Conservation (phyloP, 2,888 invertebrate species). For the Mesoligia furuncula region DNA sequence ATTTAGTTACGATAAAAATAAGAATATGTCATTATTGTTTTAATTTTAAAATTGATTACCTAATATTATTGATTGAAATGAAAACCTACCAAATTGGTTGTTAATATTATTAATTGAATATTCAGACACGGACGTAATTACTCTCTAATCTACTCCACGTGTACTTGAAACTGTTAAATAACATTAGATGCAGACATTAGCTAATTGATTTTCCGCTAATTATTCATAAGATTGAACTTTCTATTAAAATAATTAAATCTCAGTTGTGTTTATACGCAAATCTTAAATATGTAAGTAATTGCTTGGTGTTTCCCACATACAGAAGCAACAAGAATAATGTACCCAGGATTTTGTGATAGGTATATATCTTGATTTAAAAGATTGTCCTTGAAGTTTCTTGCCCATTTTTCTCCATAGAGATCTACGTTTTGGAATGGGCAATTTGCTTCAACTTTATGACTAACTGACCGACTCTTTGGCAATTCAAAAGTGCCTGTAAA, state of each 20-base stretch:
- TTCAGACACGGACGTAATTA: slow-evolving; percentile 33
- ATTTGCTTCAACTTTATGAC: too few species aligned
- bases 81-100: slow-evolving; percentile 21
- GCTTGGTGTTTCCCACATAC: not conserved
- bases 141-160: slow-evolving; percentile 33
- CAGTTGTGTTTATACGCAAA: too few species aligned
- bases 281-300: not conserved
- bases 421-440: too few species aligned
- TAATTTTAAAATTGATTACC: slow-evolving; percentile 27
- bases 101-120: slow-evolving; percentile 42
- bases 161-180: slow-evolving; percentile 32
- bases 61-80: slow-evolving; percentile 7
- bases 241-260: slow-evolving; percentile 6
- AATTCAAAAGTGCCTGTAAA: too few species aligned
- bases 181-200: slow-evolving; percentile 13
- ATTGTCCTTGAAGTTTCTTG: too few species aligned
- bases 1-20: not conserved
- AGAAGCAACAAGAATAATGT: not conserved
- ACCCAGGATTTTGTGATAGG: not conserved
- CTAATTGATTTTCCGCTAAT: slow-evolving; percentile 36
- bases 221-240: slow-evolving; percentile 8
- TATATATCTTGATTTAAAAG: not conserved
- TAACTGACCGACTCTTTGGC: too few species aligned
- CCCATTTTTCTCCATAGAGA: too few species aligned
- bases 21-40: not conserved